These are phyloP conservation scores for Antheraea assamensis DNA, from an alignment of 2,888 invertebrate species.

Conservation along the genomic window DNA sequence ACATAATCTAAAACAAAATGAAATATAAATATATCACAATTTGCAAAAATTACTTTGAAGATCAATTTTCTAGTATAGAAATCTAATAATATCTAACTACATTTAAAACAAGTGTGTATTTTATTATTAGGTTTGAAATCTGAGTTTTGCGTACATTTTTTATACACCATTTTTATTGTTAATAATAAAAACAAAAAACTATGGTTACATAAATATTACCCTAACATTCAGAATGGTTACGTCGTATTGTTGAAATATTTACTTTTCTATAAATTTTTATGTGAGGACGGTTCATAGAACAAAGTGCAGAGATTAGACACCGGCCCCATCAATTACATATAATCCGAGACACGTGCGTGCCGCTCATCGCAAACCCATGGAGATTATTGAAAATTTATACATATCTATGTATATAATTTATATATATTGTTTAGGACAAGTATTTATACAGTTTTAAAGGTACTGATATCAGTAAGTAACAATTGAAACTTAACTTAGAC, in stretches of 20 bases:
- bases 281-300: constrained; percentile 44
- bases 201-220: background rate
- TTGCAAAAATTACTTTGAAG: no score
- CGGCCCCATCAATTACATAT: constrained; percentile 76
- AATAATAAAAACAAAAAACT: background rate
- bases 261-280: constrained; percentile 23
- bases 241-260: background rate
- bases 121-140: no score
- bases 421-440: constrained; percentile 20
- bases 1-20: no score
- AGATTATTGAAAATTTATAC: constrained; percentile 75
- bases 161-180: background rate
- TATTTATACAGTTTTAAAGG: background rate
- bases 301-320: constrained; percentile 78
- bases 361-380: constrained; percentile 66
- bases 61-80: no score
- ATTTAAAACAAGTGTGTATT: no score
- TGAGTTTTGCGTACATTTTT: background rate
- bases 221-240: background rate
- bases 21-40: no score
- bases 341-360: constrained; percentile 76
- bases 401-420: constrained; percentile 37
- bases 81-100: no score
- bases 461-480: background rate
- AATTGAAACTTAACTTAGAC: background rate